A percentile compares a stretch with the other conserved stretches of the same genome.
These are phyloP conservation scores for Xiphophorus couchianus DNA, from an alignment of 2,113 vertebrate species.

Conservation along the genomic window DNA sequence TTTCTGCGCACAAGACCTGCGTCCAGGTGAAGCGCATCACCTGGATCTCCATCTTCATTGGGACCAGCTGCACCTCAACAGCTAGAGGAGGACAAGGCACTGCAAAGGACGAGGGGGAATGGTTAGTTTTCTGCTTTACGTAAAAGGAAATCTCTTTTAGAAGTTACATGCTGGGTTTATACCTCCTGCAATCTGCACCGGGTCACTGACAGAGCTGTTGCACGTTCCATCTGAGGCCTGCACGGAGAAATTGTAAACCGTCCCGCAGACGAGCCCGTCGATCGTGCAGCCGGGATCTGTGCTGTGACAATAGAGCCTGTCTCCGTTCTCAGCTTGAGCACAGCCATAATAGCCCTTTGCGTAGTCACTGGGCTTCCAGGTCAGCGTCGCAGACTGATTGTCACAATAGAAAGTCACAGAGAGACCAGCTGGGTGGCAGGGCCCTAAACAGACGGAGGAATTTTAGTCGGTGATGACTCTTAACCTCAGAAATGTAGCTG, in stretches of 20 bases:
- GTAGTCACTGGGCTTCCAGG: conserved; percentile 61
- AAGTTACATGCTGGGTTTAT: conserved; percentile 3
- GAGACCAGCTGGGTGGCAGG: conserved; percentile 72
- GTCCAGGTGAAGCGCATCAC: conserved; percentile 70
- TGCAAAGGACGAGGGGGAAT: conserved; percentile 26
- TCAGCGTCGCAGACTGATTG: conserved; percentile 66
- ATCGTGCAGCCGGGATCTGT: conserved; percentile 61
- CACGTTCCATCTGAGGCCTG: conserved; percentile 72
- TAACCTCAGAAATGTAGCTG: not conserved
- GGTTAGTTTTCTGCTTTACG: not conserved
- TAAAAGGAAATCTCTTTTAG: not conserved
- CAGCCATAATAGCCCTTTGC: conserved; percentile 62
- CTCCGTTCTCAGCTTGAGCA: conserved; percentile 56
- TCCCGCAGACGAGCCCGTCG: conserved; percentile 70
- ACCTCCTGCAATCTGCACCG: conserved; percentile 71
- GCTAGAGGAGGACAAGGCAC: conserved; percentile 78
- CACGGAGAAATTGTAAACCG: conserved; percentile 77
- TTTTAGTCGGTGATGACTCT: not conserved
- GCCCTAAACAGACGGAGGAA: conserved; percentile 54
- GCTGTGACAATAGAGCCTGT: conserved; percentile 63
- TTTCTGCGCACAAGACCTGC: conserved; percentile 49
- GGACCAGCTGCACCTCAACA: conserved; percentile 49
- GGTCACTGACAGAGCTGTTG: conserved; percentile 76
- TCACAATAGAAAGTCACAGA: conserved; percentile 62
- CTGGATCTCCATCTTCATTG: conserved; percentile 56